phyloP scores from a whole-genome alignment of 92 coral and sea anemone genomes.

The Anthopleura xanthogrammica region DNA sequence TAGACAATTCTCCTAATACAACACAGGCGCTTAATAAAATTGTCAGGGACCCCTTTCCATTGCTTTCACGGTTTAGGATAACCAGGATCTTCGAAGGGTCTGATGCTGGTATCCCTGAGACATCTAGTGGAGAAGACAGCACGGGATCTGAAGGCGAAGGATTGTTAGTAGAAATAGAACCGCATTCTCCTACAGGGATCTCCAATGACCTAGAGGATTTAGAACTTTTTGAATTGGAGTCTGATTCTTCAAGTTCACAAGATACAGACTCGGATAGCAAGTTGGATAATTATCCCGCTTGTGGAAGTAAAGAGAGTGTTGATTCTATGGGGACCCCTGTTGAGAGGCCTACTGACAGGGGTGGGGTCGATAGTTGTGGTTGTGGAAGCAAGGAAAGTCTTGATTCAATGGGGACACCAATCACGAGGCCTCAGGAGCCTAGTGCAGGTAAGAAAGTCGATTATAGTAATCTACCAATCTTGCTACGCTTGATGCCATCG shows the following conservation, averaged over 20 bases:
- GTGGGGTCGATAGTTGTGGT: not conserved
- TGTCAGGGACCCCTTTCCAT: not conserved
- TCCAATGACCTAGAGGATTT: conserved; percentile 10
- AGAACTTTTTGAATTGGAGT: conserved; percentile 13
- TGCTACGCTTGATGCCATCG: no score
- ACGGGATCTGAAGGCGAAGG: conserved; percentile 21
- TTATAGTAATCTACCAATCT: no score
- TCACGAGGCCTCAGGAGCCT: not conserved
- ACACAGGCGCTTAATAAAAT: not conserved
- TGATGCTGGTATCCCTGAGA: not conserved
- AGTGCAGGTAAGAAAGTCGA: not conserved
- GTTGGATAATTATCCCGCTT: conserved; percentile 1
- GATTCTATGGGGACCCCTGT: conserved; percentile 50
- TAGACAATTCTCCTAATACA: not conserved
- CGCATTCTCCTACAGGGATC: not conserved
- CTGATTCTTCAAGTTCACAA: conserved; percentile 22
- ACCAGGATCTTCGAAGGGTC: conserved; percentile 23
- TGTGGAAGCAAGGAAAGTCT: conserved; percentile 18
- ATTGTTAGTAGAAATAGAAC: conserved; percentile 14
- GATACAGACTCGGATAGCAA: conserved; percentile 29
- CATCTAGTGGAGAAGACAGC: conserved; percentile 20
- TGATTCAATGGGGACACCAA: conserved; percentile 28
- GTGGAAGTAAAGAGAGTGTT: conserved; percentile 38
- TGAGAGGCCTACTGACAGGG: not conserved
- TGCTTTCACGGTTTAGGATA: conserved; percentile 16